Base-by-base conservation (phyloP, 1,140 invertebrate genomes). In the Drosophila gunungcola region DNA sequence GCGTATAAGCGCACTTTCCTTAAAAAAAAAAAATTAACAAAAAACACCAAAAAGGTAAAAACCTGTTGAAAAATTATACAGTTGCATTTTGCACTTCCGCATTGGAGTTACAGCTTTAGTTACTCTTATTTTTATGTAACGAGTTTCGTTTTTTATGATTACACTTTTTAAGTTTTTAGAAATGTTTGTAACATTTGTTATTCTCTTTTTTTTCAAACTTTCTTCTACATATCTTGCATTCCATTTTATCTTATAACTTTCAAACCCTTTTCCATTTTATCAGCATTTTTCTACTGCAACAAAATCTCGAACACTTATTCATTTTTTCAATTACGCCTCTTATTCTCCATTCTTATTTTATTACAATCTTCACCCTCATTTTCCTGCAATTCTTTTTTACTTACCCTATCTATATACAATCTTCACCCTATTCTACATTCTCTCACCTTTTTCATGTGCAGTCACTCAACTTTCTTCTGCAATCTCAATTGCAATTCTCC, bases 21-120 rank as follows among this genome's bases (percentile, higher is more conserved):
- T 21, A 25, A 0, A 46, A 25, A 5, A 25, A 16, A 52, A 1
- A 16, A 11, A 29, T n/a, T 3, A 12, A 48, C 25, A 3, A 48
- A 48, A 48, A 5, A n/a, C 4, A 29, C 7, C 5, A 4, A 52
- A 52, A 36, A 21, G 12, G 4, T 34, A 11, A 52, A 36, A 36
- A 49, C 48, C 48, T 13, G 48, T 32, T 32, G 9, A 9, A 16
- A 32, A 13, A 32, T 10, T n/a, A 11, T 13, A 27, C 27, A 7
- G 46, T 12, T 48, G 48, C 48, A 32, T 49, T 49, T 49, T 4
- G 27, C 13, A 52, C 49, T 52, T 52, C 49, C 49, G 36, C 13
- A 21, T 52, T 10, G 49, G 13, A 36, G 32, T 21, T 36, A 52
- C 11, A 13, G 13, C 13, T 36, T 36, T 52, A 29, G 4, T 10